These are phyloP conservation scores for Agrilus mali DNA, from an alignment of 2,888 invertebrate genomes.

Conservation along the genomic window DNA sequence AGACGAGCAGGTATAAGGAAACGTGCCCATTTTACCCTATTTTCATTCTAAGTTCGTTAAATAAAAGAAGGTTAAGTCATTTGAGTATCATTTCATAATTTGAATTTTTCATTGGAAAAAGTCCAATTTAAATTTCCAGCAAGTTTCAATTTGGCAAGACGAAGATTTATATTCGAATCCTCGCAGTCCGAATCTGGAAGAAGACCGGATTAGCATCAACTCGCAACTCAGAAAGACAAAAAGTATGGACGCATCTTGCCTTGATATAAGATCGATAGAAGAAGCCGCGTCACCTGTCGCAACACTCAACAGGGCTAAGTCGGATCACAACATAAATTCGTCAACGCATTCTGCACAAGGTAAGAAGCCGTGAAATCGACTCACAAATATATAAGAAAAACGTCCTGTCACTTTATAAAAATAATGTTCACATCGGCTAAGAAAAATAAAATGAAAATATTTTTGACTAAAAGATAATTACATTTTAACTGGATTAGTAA, in stretches of 20 bases:
- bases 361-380: constrained; percentile 21
- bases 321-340: constrained; percentile 73
- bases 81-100: not conserved
- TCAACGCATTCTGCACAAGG: constrained; percentile 60
- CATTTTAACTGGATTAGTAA: too few species aligned
- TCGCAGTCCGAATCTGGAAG: constrained; percentile 45
- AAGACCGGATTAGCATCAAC: constrained; percentile 60
- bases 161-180: constrained; percentile 61
- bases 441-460: not conserved
- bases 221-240: constrained; percentile 76
- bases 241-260: constrained; percentile 79
- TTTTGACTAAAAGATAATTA: not conserved
- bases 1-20: too few species aligned
- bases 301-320: constrained; percentile 68
- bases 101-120: not conserved
- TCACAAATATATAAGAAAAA: not conserved
- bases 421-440: not conserved
- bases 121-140: constrained; percentile 35
- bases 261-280: constrained; percentile 65
- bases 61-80: too few species aligned
- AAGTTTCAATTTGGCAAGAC: constrained; percentile 70
- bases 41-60: too few species aligned
- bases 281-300: constrained; percentile 51
- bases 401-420: constrained; percentile 2
- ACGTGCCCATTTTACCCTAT: too few species aligned